Conservation (phyloP, 2,888 invertebrate genomes). For the Chalcosyrphus nemorum region DNA sequence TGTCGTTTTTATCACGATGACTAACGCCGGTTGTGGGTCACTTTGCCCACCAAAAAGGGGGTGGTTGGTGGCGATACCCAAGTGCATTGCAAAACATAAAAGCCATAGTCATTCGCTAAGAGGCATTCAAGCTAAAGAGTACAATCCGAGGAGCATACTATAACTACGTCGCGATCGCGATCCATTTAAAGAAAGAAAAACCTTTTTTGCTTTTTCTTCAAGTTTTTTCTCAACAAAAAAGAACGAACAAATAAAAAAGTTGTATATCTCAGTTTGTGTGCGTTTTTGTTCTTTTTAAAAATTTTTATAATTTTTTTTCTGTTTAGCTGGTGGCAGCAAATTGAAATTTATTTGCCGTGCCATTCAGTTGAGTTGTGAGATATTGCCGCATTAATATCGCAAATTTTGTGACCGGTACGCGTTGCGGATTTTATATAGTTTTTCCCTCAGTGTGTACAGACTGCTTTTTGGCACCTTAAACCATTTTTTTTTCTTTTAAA, state of each 20-base stretch:
- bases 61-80: slow-evolving; percentile 31
- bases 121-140: slow-evolving; percentile 49
- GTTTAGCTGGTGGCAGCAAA: slow-evolving; percentile 37
- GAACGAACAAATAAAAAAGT: neutral
- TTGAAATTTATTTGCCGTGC: slow-evolving; percentile 48
- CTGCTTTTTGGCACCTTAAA: slow-evolving; percentile 26
- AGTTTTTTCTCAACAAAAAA: slow-evolving; percentile 14
- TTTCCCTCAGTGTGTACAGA: neutral
- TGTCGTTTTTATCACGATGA: slow-evolving; percentile 67
- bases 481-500: slow-evolving; percentile 8
- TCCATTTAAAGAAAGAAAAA: slow-evolving; percentile 14
- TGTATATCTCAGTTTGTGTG: slow-evolving; percentile 12
- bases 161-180: slow-evolving; percentile 29
- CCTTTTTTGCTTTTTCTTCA: no score
- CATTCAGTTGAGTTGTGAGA: slow-evolving; percentile 58
- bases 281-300: neutral
- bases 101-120: slow-evolving; percentile 47
- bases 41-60: slow-evolving; percentile 51
- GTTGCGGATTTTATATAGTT: slow-evolving; percentile 10
- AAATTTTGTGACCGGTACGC: slow-evolving; percentile 29
- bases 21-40: slow-evolving; percentile 70
- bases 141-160: slow-evolving; percentile 36
- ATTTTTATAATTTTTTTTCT: slow-evolving; percentile 25
- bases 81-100: slow-evolving; percentile 61
- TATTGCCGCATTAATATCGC: slow-evolving; percentile 46